phyloP scores from a whole-genome alignment of 1,140 invertebrate species.

The Stegodyphus mimosarum region DNA sequence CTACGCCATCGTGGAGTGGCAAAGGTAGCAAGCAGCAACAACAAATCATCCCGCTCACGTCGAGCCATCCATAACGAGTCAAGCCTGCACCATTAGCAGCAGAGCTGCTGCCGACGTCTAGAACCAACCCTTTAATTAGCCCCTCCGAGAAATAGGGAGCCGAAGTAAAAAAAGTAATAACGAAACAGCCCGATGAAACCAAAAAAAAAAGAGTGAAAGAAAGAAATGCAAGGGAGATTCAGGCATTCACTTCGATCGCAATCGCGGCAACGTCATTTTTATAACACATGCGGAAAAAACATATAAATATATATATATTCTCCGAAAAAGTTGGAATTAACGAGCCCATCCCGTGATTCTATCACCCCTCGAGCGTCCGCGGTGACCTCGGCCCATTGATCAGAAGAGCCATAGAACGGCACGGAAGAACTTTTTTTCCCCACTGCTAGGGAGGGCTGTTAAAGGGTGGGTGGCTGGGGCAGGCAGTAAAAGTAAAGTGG shows the following conservation, averaged over 20 bases:
- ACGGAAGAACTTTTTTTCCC: not conserved
- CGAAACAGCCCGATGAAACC: not conserved
- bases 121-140: conserved; percentile 34
- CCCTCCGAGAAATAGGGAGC: not conserved
- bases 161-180: conserved; percentile 20
- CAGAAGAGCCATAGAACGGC: conserved; percentile 9
- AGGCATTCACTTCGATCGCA: not conserved
- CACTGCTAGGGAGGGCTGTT: not conserved
- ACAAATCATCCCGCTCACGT: not conserved
- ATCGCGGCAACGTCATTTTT: conserved; percentile 27
- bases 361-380: conserved; percentile 34
- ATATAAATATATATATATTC: not conserved
- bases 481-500: conserved; percentile 36
- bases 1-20: not conserved
- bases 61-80: conserved; percentile 45
- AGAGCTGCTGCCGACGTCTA: conserved; percentile 9
- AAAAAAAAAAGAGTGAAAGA: not conserved
- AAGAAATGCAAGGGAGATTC: not conserved
- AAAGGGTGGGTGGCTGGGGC: not conserved
- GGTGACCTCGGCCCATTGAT: conserved; percentile 46
- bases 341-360: conserved; percentile 39
- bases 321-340: conserved; percentile 22
- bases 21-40: not conserved
- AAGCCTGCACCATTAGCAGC: conserved; percentile 43
- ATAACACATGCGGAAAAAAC: conserved; percentile 40